Evolutionary conservation across 2,113 vertebrate species (phyloP).

Genomic region (Solenodon paradoxus): DNA sequence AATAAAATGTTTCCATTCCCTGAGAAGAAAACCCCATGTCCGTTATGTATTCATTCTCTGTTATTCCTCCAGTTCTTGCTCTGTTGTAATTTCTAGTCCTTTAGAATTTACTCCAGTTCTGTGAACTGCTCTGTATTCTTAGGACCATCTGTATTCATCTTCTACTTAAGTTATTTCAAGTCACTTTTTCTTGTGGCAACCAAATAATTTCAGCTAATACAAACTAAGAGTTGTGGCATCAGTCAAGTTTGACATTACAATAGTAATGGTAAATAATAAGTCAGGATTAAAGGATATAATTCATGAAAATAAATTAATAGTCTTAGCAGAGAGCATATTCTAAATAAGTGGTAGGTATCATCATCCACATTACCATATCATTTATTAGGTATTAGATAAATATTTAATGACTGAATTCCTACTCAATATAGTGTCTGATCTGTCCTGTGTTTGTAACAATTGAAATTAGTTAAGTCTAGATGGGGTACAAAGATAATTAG

Average conservation of each 20-base stretch:
- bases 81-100: background rate
- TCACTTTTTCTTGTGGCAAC: background rate
- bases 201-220: background rate
- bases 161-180: background rate
- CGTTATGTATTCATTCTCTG: background rate
- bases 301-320: background rate
- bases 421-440: background rate
- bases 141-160: background rate
- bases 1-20: background rate
- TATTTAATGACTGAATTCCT: background rate
- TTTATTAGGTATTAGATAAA: background rate
- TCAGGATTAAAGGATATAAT: background rate
- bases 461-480: background rate
- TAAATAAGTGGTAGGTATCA: background rate
- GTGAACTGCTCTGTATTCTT: background rate
- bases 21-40: background rate
- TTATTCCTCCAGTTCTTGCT: too few species aligned
- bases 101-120: background rate
- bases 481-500: background rate
- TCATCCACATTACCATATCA: background rate
- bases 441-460: background rate
- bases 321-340: background rate
- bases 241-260: background rate
- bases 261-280: background rate
- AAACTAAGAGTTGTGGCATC: background rate